Evolutionary conservation across 2,888 invertebrate species (phyloP), one percentile per base, ranked within the genome.

Genomic region (Sinohyriopsis cumingii): DNA sequence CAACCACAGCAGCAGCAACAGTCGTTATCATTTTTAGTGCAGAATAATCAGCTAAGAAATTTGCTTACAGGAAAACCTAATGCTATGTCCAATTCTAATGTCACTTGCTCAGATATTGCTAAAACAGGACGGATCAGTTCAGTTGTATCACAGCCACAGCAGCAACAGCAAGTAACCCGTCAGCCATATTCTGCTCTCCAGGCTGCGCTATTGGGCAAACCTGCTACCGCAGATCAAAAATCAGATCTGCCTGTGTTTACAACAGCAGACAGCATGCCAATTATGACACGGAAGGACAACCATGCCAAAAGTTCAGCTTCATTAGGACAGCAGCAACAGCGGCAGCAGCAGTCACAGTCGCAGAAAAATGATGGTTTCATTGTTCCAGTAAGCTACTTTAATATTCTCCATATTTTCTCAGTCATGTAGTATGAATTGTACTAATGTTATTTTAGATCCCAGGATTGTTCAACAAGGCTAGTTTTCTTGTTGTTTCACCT

Each of bases 291-390:
- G 45, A 45, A 45, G 45, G 12, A 45, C 12, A 45, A 12, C 15
- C 12, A 45, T 55, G 28, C 64, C 22, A 55, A 75, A 54, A 25
- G 69, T 68, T 19, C 70, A 75, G 22, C 69, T 69, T n/a, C 67
- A 66, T 3, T 67, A 75, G 55, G 77, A 72, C 70, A 72, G 25
- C 68, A 70, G 53, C 73, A 71, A 28, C 69, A 73, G 24, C 67
- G 67, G 45, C 73, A 70, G 55, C 72, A 71, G 55, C 76, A 73
- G 25, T 71, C 67, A 24, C 66, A 68, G 28, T 61, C 68, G 59
- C 68, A 63, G 53, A 66, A 73, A 64, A 75, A 69, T 57, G 45
- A 65, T 65, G 56, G 57, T 45, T 20, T 45, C 45, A 24, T 56
- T 63, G 20, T 24, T 45, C 12, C 62, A 68, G 28, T 63, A 62